These are phyloP conservation scores for Nemoura dubitans DNA, from an alignment of 2,888 invertebrate species.

Conservation along the genomic window DNA sequence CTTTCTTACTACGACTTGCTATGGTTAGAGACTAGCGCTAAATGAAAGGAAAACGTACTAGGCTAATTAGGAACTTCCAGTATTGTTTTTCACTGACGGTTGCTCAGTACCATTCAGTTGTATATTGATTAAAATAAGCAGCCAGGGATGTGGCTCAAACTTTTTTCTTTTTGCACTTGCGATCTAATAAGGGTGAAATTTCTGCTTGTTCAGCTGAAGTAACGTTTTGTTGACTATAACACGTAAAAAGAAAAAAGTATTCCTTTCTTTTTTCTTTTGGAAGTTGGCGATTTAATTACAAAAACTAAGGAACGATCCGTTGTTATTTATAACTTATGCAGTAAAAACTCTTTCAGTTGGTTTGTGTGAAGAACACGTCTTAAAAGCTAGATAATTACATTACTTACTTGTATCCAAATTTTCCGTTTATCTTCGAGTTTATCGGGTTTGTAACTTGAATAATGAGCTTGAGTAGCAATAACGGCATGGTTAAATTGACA, in stretches of 20 bases:
- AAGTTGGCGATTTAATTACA: slow-evolving; percentile 4
- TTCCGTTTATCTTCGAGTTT: background rate
- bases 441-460: background rate
- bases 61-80: background rate
- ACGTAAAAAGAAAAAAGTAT: background rate
- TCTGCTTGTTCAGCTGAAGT: background rate
- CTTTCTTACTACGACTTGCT: background rate
- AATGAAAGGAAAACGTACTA: background rate
- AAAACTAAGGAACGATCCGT: slow-evolving; percentile 4
- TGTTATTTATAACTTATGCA: background rate
- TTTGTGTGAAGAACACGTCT: background rate
- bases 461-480: background rate
- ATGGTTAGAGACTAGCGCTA: too few species aligned
- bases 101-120: background rate
- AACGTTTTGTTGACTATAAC: background rate
- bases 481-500: background rate
- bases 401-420: background rate
- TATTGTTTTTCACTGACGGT: background rate
- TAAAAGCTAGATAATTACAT: background rate
- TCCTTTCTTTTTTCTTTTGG: background rate
- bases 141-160: background rate
- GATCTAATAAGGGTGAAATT: slow-evolving; percentile 7
- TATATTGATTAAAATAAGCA: background rate
- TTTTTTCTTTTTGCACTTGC: background rate
- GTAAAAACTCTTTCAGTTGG: background rate